Base-by-base conservation (phyloP, 2,888 invertebrate genomes). In the Globia sparganii region DNA sequence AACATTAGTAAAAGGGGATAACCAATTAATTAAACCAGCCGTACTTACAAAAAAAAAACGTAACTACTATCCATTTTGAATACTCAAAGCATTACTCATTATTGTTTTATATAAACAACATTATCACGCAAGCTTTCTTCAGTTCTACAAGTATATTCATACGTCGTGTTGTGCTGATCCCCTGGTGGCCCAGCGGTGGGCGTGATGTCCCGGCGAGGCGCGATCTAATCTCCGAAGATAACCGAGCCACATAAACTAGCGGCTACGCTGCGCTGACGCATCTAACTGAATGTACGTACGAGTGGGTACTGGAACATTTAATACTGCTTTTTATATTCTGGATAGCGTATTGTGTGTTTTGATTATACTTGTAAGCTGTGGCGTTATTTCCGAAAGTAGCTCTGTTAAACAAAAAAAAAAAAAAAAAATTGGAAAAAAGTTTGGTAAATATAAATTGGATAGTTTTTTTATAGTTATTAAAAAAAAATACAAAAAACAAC, bases 191-290 rank as follows among this genome's bases (percentile, higher is more conserved):
- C 68, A 88, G 77, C 85, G 77, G 95, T 94, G 94, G 94, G 95
- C 94, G 95, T 92, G 90, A 80, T 79, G 80, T 66, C 80, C 88
- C 88, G 87, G 90, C 92, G 92, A 89, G 87, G 89, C 91, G 78
- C 89, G 89, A 89, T 93, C 93, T 94, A 94, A 95, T 95, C 95
- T 94, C 86, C 53, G 40, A 83, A 91, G 95, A 95, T 95, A 95
- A 88, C 86, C 81, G 80, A 80, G 84, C 86, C 91, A 89, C 92
- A 93, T 95, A 95, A 95, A 95, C 91, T 92, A 91, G 90, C 87
- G 87, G 88, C 90, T 91, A 90, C 89, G 89, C 88, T 83, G 89
- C 84, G 84, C 89, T 87, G 86, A 80, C 79, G 78, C 68, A 86
- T 87, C 87, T 85, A 76, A 86, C 85, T 74, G 75, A 81, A 75